Evolutionary conservation across 2,888 invertebrate genomes (phyloP), one percentile per base, ranked within the genome.

Genomic region (Caenorhabditis wallacei): DNA sequence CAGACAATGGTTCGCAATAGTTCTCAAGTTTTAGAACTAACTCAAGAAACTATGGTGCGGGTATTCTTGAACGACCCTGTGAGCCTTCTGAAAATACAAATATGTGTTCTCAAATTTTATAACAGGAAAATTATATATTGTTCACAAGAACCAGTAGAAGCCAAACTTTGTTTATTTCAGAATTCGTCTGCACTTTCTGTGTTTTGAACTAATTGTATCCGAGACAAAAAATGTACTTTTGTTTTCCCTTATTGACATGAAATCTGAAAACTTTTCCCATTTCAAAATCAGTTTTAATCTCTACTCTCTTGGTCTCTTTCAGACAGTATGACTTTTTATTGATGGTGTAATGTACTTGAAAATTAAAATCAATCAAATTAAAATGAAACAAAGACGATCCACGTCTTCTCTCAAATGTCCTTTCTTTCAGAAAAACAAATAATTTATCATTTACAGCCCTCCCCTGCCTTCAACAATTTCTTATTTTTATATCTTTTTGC

Each of bases 291-390:
- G 37, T 59, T 59, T 43, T 22, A 59, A 59, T 37, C 40, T 43
- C 40, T 59, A 40, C 59, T 24, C 59, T 40, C 5, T 3, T 8
- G n/a, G n/a, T n/a, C n/a, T n/a, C n/a, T n/a, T n/a, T n/a, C n/a
- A n/a, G n/a, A n/a, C n/a, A n/a, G n/a, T n/a, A n/a, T 54, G 30
- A 70, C 46, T 24, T 48, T 26, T 46, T 26, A 57, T 51, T 13
- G 35, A 7, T 35, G n/a, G 63, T 63, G 63, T 48, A 48, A 64
- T 64, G 64, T 51, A 64, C 64, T 64, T 35, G 26, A 35, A 18
- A 24, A 63, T 48, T 63, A 43, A 13, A 61, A 61, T 61, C 61
- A 63, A 64, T 70, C 70, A 48, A 70, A 70, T 70, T 70, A 70
- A 57, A 70, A 30, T 59, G 57, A 57, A 30, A 70, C 70, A 20